Evolutionary conservation across 2,797 vertebrate genomes (phyloP), one percentile per base, ranked within the genome.

Genomic region (Myotis pilosus): DNA sequence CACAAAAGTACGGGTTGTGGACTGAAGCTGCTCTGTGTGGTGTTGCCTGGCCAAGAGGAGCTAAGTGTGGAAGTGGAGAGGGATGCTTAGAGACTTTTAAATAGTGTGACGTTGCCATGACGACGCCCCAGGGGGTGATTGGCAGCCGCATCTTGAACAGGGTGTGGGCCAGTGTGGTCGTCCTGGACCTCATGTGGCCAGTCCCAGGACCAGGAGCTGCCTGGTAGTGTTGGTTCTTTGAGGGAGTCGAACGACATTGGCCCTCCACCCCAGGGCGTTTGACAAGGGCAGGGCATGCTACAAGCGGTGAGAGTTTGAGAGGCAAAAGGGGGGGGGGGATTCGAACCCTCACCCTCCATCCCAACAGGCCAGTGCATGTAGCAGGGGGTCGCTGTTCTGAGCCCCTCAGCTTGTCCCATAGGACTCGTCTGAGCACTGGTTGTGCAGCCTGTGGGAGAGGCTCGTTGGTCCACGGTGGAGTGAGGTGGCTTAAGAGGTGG

Each of bases 21-120:
- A 11, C 47, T 0, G 3, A 30, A 16, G 20, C 74, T 76, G n/a
- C 33, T 30, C 60, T 76, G 41, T 2, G 22, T 4, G 28, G 13
- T 8, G 2, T 89, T 47, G 66, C 53, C n/a, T 1, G 19, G 38
- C 55, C 41, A 47, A 51, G 53, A 60, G 57, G 57, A 81, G 38
- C 79, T 44, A 19, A 30, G 57, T n/a, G 19, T 44, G 57, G 79
- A 44, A 33, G 23, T 15, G 8, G 78, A 68, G 17, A 75, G 15
- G 11, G 13, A 47, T n/a, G 15, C 23, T 57, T 53, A 72, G 91
- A 85, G 38, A 60, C 25, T 38, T 41, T 8, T 10, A 47, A 20
- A 20, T 8, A 0, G 30, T 78, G 79, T 44, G 19, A 23, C 0
- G 0, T 30, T 74, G 20, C 41, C 47, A 1, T 13, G 57, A 60